phyloP scores from a whole-genome alignment of 2,888 invertebrate genomes.

The Tipula vernalis region DNA sequence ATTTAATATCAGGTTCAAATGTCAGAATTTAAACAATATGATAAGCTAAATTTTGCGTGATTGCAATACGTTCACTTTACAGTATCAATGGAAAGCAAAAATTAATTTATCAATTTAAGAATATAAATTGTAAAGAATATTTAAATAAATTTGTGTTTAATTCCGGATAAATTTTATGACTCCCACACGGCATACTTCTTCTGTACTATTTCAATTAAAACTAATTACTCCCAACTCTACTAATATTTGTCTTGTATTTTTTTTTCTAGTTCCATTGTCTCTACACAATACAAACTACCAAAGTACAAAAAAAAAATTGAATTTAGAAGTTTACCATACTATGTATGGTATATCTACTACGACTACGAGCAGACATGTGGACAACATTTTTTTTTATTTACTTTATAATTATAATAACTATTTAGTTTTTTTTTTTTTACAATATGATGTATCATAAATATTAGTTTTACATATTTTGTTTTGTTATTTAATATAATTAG shows the following conservation, averaged over 20 bases:
- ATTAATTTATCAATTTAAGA: no score
- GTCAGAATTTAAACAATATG: no score
- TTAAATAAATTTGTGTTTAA: neutral
- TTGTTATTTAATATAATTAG: neutral
- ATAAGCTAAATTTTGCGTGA: no score
- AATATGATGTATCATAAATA: neutral
- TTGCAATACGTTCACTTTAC: no score
- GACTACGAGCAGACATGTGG: neutral
- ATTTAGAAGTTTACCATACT: neutral
- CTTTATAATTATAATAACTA: neutral
- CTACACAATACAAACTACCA: neutral
- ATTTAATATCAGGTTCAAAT: no score
- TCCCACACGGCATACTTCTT: slow-evolving; percentile 40
- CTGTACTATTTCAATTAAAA: slow-evolving; percentile 52
- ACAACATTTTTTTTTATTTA: neutral
- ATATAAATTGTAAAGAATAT: no score
- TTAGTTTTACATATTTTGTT: neutral
- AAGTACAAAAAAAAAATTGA: neutral
- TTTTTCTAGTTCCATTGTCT: neutral
- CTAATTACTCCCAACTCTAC: slow-evolving; percentile 18
- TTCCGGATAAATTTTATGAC: slow-evolving; percentile 40
- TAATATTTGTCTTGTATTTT: neutral
- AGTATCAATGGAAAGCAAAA: no score
- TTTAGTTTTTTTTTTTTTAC: neutral
- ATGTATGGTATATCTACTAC: neutral